Percentiles rank a stretch among this genome's conserved stretches.
Evolutionary conservation across 2,113 vertebrate genomes (phyloP).

Genomic region (Dipodomys stephensi): DNA sequence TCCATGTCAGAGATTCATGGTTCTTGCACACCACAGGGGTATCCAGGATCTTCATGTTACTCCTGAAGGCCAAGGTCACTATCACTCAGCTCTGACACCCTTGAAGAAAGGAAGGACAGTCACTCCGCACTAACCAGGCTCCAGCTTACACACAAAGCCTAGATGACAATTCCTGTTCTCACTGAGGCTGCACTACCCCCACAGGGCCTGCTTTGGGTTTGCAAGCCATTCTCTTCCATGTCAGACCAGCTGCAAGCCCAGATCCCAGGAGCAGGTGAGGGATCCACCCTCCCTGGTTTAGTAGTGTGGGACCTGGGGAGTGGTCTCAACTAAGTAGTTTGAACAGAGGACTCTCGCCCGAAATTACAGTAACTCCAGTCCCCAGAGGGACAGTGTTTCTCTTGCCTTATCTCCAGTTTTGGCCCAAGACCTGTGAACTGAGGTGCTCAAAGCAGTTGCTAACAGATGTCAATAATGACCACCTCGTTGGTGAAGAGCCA

Average conservation of each 20-base stretch:
- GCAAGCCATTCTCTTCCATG: neutral
- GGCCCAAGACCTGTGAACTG: neutral
- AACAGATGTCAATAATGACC: neutral
- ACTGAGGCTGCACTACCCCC: neutral
- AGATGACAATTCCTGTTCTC: neutral
- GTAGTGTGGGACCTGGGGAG: neutral
- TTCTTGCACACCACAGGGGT: too few species aligned
- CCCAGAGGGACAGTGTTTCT: neutral
- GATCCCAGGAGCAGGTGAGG: neutral
- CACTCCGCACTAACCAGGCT: neutral
- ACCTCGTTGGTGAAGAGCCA: neutral
- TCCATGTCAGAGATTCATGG: accelerated
- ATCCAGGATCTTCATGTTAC: neutral
- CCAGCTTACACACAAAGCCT: too few species aligned
- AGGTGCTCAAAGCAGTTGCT: neutral
- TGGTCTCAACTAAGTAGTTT: neutral
- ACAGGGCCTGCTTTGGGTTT: neutral
- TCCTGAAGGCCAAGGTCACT: too few species aligned
- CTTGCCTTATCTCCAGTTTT: neutral
- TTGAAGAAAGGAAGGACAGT: neutral
- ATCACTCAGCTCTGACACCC: neutral
- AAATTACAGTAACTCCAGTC: neutral
- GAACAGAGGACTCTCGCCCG: neutral
- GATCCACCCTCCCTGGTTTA: neutral
- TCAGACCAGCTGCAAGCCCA: neutral